A percentile compares a stretch with the other conserved stretches of the same genome.
Conservation (phyloP, 35 echinoderm and acorn worm species). For the Eucidaris tribuloides region DNA sequence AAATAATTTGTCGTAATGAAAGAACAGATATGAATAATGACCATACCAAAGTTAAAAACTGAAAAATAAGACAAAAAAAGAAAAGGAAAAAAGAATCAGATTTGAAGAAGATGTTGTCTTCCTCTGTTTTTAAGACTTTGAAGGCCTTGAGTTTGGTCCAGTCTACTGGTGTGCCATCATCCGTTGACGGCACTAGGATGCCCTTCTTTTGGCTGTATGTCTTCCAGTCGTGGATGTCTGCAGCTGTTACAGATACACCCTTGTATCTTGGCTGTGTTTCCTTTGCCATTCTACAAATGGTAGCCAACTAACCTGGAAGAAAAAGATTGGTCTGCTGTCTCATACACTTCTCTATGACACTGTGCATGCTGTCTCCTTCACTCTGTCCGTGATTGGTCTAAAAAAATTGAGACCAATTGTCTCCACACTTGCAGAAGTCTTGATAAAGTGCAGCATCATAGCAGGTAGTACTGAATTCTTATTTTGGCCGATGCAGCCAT, state of each 20-base stretch:
- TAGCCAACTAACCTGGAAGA: constrained; percentile 17
- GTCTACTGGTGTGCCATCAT: constrained; percentile 2
- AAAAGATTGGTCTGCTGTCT: not conserved
- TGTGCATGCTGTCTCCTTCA: constrained; percentile 74
- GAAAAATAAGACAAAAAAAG: no score
- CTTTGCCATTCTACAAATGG: constrained; percentile 23
- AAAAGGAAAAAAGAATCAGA: no score
- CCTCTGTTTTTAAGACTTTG: not conserved
- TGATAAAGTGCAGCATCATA: constrained; percentile 66
- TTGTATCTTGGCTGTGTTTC: not conserved
- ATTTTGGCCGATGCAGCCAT: constrained; percentile 77
- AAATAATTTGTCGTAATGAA: no score
- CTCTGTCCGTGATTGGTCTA: constrained; percentile 62
- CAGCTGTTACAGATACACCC: not conserved
- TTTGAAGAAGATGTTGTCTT: no score
- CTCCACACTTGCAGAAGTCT: constrained; percentile 17
- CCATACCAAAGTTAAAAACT: no score
- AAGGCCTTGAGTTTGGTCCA: constrained; percentile 24
- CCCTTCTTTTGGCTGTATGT: not conserved
- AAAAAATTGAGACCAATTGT: constrained; percentile 55
- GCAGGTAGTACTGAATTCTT: constrained; percentile 66
- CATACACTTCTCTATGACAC: constrained; percentile 42
- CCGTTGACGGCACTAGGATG: not conserved
- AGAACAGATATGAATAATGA: no score
- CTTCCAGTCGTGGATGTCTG: constrained; percentile 34